Evolutionary conservation across 2,888 invertebrate genomes (phyloP), one percentile per base, ranked within the genome.

Genomic region (Perithous albicinctus): DNA sequence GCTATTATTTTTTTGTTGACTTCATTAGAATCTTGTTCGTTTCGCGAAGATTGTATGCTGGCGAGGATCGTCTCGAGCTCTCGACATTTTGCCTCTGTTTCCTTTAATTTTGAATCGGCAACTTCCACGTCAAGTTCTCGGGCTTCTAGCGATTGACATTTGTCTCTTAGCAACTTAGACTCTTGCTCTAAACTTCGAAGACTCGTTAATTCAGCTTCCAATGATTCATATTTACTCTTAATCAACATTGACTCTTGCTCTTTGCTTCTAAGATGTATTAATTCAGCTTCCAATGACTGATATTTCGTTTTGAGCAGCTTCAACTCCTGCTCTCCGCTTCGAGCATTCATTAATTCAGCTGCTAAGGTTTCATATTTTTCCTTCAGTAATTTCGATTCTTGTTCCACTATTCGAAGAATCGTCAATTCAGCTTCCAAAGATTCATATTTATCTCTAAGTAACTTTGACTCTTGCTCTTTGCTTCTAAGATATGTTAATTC

Each of bases 1-100:
- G 87, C 48, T 1, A 90, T 85, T 4, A 93, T 87, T 8, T 91
- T 91, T 12, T 89, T 85, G 78, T 92, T 93, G 76, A 93, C 92
- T 75, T 91, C 90, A 51, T 88, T 91, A 38, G 66, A 56, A 38
- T 23, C 4, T 43, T 12, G 18, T 7, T 66, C 51, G 10, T 61
- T 43, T 66, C 12, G 51, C 59, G 75, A 59, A 1, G 70, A 38
- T n/a, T 70, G 64, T 1, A 61, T 12, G 18, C n/a, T 8, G 0
- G 41, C 32, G 5, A 76, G n/a, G 35, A 46, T 26, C 2, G 38
- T 15, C 15, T 85, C 59, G 63, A 78, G 26, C 7, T 83, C 78
- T 43, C 6, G n/a, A 20, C 59, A 76, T 51, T n/a, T 59, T 10
- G 66, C 32, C 26, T 79, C 75, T 26, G 59, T 48, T 32, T 78